Evolutionary conservation across 2,797 vertebrate species (phyloP), one percentile per base, ranked within the genome.

Genomic region (Adelosebastes latens): DNA sequence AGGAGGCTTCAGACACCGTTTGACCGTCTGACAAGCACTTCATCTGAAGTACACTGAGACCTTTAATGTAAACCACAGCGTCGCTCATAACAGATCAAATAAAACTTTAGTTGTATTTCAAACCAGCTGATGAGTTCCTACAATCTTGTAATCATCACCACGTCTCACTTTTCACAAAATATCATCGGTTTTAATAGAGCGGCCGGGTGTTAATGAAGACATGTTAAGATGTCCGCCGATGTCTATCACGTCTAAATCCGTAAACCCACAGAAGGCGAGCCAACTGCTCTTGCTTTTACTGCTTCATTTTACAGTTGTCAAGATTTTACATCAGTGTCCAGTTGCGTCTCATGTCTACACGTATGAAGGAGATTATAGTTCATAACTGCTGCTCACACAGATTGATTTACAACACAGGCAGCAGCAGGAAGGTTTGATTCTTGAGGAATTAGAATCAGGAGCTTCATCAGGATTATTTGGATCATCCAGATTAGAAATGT

Each of bases 191-290:
- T 87, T 53, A 79, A 87, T 34, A 34, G 68, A 81, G 56, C 29
- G 6, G 24, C 52, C 25, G 20, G 82, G 31, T 72, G 78, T 78
- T 89, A 79, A 91, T 90, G 88, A 93, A 92, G 87, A 90, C 77
- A 42, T 49, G 76, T 62, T 56, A 71, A 83, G 82, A 78, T 80
- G 24, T 78, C 53, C 22, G 66, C 76, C 39, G 53, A 82, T 72
- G 76, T 71, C 88, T 70, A 13, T 81, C 77, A 83, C 81, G 27
- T 90, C 91, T 83, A 81, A 86, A 85, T 86, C 79, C 78, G 88
- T 81, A 72, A 32, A 62, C 59, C 69, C 42, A 52, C 76, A 25
- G 74, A 79, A 81, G 75, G 74, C 64, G 27, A 68, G 75, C 56
- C 60, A 12, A 55, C 80, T 60, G 10, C 77, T 56, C 70, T 84